phyloP scores from a whole-genome alignment of 2,113 vertebrate genomes.

The Platysteira castanea region DNA sequence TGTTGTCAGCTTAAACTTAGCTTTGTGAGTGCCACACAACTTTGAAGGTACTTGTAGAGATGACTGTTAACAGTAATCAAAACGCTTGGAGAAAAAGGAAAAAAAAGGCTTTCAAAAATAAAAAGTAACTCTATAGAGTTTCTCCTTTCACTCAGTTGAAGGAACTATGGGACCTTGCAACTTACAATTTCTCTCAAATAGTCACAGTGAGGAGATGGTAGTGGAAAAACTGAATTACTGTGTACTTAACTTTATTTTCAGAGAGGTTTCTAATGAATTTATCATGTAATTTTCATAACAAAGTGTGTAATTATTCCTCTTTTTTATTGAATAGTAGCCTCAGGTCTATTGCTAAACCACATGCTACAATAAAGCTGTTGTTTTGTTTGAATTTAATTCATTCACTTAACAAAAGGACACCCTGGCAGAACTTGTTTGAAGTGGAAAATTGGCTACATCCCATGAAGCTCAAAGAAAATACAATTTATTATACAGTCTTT shows the following conservation, averaged over 20 bases:
- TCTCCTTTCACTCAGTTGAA: neutral
- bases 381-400: constrained; percentile 46
- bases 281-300: constrained; percentile 46
- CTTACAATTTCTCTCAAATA: neutral
- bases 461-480: constrained; percentile 1
- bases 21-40: neutral
- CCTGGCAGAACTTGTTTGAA: constrained; percentile 11
- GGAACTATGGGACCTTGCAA: neutral
- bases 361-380: neutral
- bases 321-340: constrained; percentile 36
- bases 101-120: neutral
- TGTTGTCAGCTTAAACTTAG: neutral
- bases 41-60: neutral
- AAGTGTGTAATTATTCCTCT: constrained; percentile 36
- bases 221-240: constrained; percentile 39
- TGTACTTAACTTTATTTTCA: constrained; percentile 34
- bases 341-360: constrained; percentile 7
- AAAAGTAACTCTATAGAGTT: neutral
- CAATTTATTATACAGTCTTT: neutral
- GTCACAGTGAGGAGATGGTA: neutral
- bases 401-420: constrained; percentile 32
- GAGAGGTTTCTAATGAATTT: constrained; percentile 30
- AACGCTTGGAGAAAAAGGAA: neutral
- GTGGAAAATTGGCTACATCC: constrained; percentile 29
- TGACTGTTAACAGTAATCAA: neutral